Evolutionary conservation across 2,797 vertebrate genomes (phyloP), one percentile per base, ranked within the genome.

Genomic region (Fringilla coelebs): DNA sequence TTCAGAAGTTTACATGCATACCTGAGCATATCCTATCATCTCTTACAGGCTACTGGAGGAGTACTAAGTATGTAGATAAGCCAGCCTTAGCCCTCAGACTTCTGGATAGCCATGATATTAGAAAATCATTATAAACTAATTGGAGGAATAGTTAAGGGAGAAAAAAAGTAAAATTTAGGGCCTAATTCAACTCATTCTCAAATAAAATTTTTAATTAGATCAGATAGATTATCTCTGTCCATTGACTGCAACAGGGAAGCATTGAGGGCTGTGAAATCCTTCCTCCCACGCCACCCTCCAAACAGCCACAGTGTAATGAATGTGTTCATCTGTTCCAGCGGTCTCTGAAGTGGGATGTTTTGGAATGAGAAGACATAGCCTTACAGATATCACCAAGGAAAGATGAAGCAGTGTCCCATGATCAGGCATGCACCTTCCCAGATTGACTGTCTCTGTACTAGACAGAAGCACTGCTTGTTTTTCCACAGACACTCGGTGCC

Each of bases 21-120:
- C 54, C n/a, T 75, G 45, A 88, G 28, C 36, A 75, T 52, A n/a
- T 57, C 11, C 76, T 80, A 40, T 10, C 77, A 76, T 83, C 58
- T 88, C 48, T 65, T 55, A 55, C 13, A 70, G 20, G 13, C 26
- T 90, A 4, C n/a, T 78, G 43, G 8, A 89, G 25, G 34, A 72
- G 38, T 77, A 36, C 12, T 74, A 87, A 89, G 25, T 34, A 71
- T 10, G n/a, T 61, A 89, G 34, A 45, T 85, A 89, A 88, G 36
- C 32, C 58, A 89, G 12, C 7, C 9, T 90, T 34, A 89, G 3
- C 24, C 19, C 20, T 77, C 38, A 66, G 45, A 58, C 11, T 92
- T 85, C 16, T 0, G 0, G 31, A 67, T n/a, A 91, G 49, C 25
- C 11, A 67, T 0, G 2, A 7, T 40, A 65, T 65, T 68, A 67